Base-by-base conservation (phyloP, 2,113 vertebrate genomes). In the Turdus rufiventris region DNA sequence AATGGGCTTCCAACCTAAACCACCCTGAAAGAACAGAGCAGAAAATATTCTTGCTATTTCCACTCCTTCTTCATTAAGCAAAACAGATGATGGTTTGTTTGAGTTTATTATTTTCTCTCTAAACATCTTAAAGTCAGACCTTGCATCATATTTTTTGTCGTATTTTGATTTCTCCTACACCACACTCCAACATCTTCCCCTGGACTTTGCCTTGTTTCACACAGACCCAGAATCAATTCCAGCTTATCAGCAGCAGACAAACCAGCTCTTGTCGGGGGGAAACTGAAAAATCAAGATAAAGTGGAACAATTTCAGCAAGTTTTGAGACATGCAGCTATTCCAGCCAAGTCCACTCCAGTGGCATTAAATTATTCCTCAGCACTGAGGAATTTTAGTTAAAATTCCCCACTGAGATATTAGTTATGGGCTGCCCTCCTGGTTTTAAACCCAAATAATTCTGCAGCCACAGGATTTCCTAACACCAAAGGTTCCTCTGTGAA, bases 191-290 rank as follows among this genome's bases (percentile, higher is more conserved):
- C 90, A 58, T 25, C 62, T 76, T 79, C 19, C 57, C n/a, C 26
- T 13, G 36, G 61, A 87, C 31, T 68, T 85, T 23, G 6, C 12
- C 17, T 23, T 20, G 38, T 38, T 77, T 70, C 29, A 13, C 47
- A 42, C 12, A 31, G 85, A 18, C 6, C 36, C 14, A 12, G 62
- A 57, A 71, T 65, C 74, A 66, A 54, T 77, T 80, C 56, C 63
- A 71, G 42, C 18, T 94, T 58, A 70, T 56, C 60, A 47, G 42
- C 1, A n/a, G 25, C 68, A 74, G 54, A 33, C 40, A 89, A 80
- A 70, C 28, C 5, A 1, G 10, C 7, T 53, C 31, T 31, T 40
- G n/a, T 56, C 0, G 0, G 45, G 6, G 38, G 9, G 5, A 89
- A 82, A 61, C 28, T 26, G 38, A 36, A 88, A 88, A 84, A 71